Evolutionary conservation across 2,888 invertebrate genomes (phyloP).

Genomic region (Lasioglossum villosulum): DNA sequence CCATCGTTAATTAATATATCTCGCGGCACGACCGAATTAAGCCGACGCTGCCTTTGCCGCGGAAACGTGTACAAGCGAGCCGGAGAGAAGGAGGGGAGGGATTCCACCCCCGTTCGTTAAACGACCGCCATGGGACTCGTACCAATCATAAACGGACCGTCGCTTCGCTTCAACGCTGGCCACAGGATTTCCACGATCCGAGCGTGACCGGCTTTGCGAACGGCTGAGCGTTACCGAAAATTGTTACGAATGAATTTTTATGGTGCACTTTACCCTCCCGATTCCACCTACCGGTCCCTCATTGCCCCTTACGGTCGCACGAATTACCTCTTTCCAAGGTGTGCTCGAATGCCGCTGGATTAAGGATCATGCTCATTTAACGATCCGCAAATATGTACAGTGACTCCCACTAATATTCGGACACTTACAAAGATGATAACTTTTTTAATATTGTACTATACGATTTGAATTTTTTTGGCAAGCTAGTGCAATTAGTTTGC

Average conservation of each 20-base stretch:
- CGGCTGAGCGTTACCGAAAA: not conserved
- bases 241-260: conserved; percentile 45
- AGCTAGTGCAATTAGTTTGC: too few species aligned
- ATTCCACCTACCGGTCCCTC: not conserved
- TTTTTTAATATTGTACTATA: too few species aligned
- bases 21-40: conserved; percentile 67
- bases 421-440: too few species aligned
- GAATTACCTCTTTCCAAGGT: conserved; percentile 6
- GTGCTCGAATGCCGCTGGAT: not conserved
- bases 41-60: conserved; percentile 41
- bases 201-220: conserved; percentile 57
- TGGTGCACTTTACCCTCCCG: not conserved
- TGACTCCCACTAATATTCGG: too few species aligned
- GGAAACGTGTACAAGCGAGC: not conserved
- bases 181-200: conserved; percentile 54
- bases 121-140: conserved; percentile 79
- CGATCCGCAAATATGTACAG: not conserved
- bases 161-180: conserved; percentile 40
- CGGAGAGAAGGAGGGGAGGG: conserved; percentile 5
- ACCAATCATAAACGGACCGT: conserved; percentile 73
- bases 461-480: too few species aligned
- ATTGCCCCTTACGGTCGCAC: not conserved
- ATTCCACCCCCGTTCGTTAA: conserved; percentile 53
- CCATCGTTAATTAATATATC: conserved; percentile 80
- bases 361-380: not conserved